These are phyloP conservation scores for Zaprionus lineosus DNA, from an alignment of 2,888 invertebrate genomes.

Conservation along the genomic window DNA sequence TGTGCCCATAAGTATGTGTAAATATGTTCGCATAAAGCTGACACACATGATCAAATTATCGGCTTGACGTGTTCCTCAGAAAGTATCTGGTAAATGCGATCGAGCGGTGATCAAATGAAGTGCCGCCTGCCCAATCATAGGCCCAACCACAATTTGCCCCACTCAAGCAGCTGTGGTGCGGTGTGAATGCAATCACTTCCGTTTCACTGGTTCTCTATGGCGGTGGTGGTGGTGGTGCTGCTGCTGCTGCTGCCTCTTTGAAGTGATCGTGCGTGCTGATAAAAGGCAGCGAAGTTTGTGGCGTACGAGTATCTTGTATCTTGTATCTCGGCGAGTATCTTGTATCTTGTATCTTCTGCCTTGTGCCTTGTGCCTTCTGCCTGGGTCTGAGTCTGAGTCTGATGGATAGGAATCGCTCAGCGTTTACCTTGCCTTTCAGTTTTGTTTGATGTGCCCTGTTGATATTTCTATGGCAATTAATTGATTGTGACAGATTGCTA, in stretches of 20 bases:
- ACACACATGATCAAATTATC: slow-evolving; percentile 67
- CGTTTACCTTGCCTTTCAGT: slow-evolving; percentile 49
- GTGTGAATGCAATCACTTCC: slow-evolving; percentile 76
- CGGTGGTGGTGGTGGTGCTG: too few relatives aligned
- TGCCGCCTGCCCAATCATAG: slow-evolving; percentile 35
- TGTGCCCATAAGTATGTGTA: too few relatives aligned
- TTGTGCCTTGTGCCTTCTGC: too few relatives aligned
- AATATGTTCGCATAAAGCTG: slow-evolving; percentile 46
- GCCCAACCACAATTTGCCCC: slow-evolving; percentile 43
- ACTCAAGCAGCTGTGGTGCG: slow-evolving; percentile 42
- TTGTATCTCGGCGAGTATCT: slow-evolving; percentile 56
- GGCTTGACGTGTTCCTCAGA: slow-evolving; percentile 42
- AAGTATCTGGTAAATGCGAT: slow-evolving; percentile 55
- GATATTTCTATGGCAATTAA: slow-evolving; percentile 74
- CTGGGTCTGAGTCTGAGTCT: too few relatives aligned
- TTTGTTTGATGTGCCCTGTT: slow-evolving; percentile 68
- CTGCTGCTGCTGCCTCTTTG: slow-evolving; percentile 64
- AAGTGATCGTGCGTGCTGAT: slow-evolving; percentile 77
- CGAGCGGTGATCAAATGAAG: slow-evolving; percentile 51
- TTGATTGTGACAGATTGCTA: slow-evolving; percentile 77
- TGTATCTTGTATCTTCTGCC: too few relatives aligned
- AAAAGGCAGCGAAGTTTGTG: slow-evolving; percentile 47
- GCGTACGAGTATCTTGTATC: too few relatives aligned
- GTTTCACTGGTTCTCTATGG: slow-evolving; percentile 59
- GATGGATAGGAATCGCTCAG: slow-evolving; percentile 57